Evolutionary conservation across 2,113 vertebrate species (phyloP).

Genomic region (Jaculus jaculus): DNA sequence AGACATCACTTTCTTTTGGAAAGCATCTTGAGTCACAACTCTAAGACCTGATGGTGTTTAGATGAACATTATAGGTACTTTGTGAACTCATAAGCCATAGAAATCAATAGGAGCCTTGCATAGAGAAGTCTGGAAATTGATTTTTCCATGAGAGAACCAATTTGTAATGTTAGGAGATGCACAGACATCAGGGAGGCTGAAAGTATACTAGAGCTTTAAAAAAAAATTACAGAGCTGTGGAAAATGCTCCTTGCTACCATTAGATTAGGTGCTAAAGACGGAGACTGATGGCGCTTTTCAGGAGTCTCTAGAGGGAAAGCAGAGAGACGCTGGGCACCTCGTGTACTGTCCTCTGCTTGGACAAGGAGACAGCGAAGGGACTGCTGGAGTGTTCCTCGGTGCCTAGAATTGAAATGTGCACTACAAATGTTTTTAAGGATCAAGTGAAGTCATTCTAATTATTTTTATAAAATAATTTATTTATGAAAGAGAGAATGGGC

Average conservation of each 20-base stretch:
- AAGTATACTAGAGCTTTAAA: background rate
- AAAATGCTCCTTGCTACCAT: background rate
- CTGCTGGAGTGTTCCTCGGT: background rate
- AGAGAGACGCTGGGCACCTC: background rate
- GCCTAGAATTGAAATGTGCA: background rate
- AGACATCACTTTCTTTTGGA: slow-evolving; percentile 37
- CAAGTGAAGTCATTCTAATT: background rate
- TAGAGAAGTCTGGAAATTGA: slow-evolving; percentile 62
- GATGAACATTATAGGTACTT: slow-evolving; percentile 54
- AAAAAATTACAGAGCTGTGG: background rate
- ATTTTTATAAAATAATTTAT: no score
- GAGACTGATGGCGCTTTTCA: background rate
- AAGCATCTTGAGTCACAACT: slow-evolving; percentile 27
- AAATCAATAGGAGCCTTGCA: slow-evolving; percentile 71
- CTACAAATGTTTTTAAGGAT: background rate
- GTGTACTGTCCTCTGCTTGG: background rate
- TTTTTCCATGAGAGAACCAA: slow-evolving; percentile 67
- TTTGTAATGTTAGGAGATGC: slow-evolving; percentile 61
- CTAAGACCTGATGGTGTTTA: slow-evolving; percentile 45
- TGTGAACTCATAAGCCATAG: slow-evolving; percentile 53
- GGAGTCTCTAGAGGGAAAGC: background rate
- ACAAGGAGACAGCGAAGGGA: background rate
- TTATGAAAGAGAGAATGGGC: no score
- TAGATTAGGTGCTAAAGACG: background rate
- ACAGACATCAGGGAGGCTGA: slow-evolving; percentile 22